Percentiles rank a stretch among this genome's conserved stretches.
Conservation (phyloP, 2,797 vertebrate genomes). For the Pangasius macronema region DNA sequence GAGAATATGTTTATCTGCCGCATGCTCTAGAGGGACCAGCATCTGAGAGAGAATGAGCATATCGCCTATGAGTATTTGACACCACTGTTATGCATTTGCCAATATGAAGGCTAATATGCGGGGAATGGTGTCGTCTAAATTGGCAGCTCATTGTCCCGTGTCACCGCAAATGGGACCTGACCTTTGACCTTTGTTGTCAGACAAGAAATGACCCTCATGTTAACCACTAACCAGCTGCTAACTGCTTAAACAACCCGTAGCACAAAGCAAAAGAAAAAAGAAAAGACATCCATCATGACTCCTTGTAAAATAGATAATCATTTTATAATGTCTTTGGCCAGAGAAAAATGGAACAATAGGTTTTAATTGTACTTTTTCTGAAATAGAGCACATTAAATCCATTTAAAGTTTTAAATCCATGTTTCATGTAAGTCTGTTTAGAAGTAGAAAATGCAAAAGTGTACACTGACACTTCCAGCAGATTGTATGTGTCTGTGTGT, state of each 20-base stretch:
- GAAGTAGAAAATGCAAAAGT: background rate
- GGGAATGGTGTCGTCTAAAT: conserved; percentile 66
- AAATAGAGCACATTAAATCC: background rate
- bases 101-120: conserved; percentile 82
- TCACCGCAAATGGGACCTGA: conserved; percentile 64
- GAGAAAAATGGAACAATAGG: background rate
- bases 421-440: background rate
- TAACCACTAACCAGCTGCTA: conserved; percentile 54
- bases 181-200: conserved; percentile 67
- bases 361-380: background rate
- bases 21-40: conserved; percentile 81
- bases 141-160: conserved; percentile 61
- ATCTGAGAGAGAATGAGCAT: conserved; percentile 72
- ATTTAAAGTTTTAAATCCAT: background rate
- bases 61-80: conserved; percentile 85
- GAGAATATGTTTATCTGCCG: conserved; percentile 88
- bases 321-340: background rate
- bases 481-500: background rate
- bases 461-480: background rate
- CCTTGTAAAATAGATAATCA: background rate
- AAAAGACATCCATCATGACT: background rate
- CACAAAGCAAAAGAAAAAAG: background rate
- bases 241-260: conserved; percentile 60
- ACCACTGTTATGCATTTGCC: conserved; percentile 81
- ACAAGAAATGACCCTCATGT: conserved; percentile 62